Evolutionary conservation across 2,888 invertebrate genomes (phyloP).

Genomic region (Carabus problematicus): DNA sequence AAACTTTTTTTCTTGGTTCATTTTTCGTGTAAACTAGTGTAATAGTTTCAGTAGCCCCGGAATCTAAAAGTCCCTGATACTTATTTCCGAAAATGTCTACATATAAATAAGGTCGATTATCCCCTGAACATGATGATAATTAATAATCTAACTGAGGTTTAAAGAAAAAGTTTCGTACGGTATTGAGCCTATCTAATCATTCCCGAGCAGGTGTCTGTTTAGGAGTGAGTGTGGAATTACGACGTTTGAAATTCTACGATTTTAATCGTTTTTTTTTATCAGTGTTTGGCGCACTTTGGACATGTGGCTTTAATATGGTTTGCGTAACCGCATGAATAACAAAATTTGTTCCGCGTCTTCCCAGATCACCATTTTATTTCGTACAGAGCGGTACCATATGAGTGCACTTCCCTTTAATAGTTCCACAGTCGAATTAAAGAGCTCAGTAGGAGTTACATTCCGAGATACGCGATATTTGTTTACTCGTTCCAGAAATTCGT

Average conservation of each 20-base stretch:
- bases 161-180: neutral
- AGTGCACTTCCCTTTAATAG: conserved; percentile 9
- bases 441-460: neutral
- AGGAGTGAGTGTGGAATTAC: neutral
- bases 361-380: neutral
- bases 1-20: no score
- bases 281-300: neutral
- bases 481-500: neutral
- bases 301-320: neutral
- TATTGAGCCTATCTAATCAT: neutral
- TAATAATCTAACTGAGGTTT: neutral
- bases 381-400: conserved; percentile 5
- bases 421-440: conserved; percentile 26
- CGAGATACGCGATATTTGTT: conserved; percentile 24
- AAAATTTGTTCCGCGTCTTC: conserved; percentile 8
- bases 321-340: conserved; percentile 3
- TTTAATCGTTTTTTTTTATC: conserved; percentile 3
- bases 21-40: no score
- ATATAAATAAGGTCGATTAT: conserved; percentile 11
- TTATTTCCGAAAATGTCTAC: neutral
- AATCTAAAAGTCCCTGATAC: conserved; percentile 7
- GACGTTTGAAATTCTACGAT: neutral
- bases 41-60: conserved; percentile 9
- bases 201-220: neutral
- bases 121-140: neutral